Percentiles rank a stretch among this genome's conserved stretches.
Evolutionary conservation across 2,113 vertebrate genomes (phyloP).

Genomic region (Phodopus roborovskii): DNA sequence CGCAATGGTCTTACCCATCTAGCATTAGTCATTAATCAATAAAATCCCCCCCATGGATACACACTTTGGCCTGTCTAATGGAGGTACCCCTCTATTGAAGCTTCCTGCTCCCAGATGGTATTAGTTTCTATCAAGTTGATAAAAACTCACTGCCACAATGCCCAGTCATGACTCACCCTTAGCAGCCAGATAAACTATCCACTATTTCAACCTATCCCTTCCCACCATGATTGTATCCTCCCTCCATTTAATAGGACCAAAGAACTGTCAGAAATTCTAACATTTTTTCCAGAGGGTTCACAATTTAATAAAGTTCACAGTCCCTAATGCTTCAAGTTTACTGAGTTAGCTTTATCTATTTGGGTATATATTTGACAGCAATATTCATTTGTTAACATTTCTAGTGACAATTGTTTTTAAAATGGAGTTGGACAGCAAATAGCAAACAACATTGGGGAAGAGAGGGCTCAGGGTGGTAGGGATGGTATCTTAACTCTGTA

Average conservation of each 20-base stretch:
- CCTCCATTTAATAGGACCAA: background rate
- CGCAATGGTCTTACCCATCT: background rate
- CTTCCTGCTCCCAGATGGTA: background rate
- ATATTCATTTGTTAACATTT: background rate
- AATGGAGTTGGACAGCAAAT: background rate
- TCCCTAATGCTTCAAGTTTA: background rate
- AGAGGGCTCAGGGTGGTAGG: fast-evolving
- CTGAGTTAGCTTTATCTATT: slow-evolving; percentile 21
- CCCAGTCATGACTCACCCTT: background rate
- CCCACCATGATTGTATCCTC: background rate
- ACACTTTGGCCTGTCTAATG: background rate
- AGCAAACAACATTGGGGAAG: too few relatives aligned
- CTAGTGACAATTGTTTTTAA: background rate
- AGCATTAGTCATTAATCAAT: background rate
- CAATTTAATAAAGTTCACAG: background rate
- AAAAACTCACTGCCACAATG: background rate
- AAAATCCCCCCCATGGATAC: background rate
- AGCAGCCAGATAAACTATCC: background rate
- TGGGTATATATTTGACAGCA: background rate
- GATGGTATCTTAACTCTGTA: background rate
- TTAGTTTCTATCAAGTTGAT: background rate
- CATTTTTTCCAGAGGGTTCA: background rate
- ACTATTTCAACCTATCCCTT: background rate
- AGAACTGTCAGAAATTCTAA: background rate
- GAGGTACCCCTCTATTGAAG: background rate